Percentiles rank a stretch among this genome's conserved stretches.
phyloP scores from a whole-genome alignment of 2,888 invertebrate species.

The Spodoptera littoralis region DNA sequence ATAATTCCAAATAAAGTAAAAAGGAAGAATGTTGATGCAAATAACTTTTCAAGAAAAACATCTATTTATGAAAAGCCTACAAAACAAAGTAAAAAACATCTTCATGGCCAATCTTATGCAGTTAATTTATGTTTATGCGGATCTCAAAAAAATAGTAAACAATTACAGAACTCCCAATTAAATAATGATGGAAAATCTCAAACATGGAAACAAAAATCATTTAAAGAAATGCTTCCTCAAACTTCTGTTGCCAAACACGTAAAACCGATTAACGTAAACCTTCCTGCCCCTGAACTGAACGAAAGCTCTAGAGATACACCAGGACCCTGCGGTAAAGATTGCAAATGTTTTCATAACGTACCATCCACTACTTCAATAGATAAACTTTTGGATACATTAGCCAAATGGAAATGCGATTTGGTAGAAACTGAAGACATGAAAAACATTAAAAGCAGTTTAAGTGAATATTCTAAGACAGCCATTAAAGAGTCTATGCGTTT shows the following conservation, averaged over 20 bases:
- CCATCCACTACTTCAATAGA: constrained; percentile 81
- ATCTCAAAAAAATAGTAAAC: constrained; percentile 58
- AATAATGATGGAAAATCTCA: constrained; percentile 20
- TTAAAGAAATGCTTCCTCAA: constrained; percentile 52
- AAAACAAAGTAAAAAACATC: constrained; percentile 57
- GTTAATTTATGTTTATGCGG: constrained; percentile 79
- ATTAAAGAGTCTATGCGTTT: constrained; percentile 17
- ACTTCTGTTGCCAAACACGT: constrained; percentile 60
- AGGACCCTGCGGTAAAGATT: constrained; percentile 62
- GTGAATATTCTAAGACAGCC: constrained; percentile 30
- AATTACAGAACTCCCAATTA: constrained; percentile 26
- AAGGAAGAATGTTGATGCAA: constrained; percentile 28
- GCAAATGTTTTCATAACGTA: constrained; percentile 76
- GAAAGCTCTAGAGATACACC: constrained; percentile 43
- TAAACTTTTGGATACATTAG: constrained; percentile 71
- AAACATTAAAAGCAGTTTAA: constrained; percentile 26
- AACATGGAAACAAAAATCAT: constrained; percentile 50
- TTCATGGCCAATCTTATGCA: constrained; percentile 69
- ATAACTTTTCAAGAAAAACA: constrained; percentile 33
- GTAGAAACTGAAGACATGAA: constrained; percentile 33
- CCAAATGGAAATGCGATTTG: constrained; percentile 67
- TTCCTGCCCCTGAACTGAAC: constrained; percentile 44
- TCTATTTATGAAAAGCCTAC: constrained; percentile 47
- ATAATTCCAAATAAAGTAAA: constrained; percentile 24
- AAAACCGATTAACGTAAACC: constrained; percentile 62